Evolutionary conservation across 2,888 invertebrate genomes (phyloP).

Genomic region (Lacanobia wlatinum): DNA sequence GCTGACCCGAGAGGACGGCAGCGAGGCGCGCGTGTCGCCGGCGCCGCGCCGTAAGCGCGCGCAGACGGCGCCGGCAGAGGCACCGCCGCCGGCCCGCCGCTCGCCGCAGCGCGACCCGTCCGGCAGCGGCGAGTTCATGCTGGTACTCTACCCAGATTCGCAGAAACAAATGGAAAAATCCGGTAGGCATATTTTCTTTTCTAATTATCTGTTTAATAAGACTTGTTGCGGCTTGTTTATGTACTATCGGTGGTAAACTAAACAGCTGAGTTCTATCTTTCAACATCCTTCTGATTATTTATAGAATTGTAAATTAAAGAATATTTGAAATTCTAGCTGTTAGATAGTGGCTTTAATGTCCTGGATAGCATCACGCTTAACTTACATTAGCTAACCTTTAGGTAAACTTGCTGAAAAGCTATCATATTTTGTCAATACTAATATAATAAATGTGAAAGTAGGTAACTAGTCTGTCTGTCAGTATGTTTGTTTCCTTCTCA

Average conservation of each 20-base stretch:
- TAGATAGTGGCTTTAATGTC: not conserved
- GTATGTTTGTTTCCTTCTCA: too few species aligned
- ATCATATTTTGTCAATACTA: not conserved
- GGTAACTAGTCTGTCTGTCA: not conserved
- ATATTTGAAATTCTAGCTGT: not conserved
- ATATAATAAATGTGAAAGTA: not conserved
- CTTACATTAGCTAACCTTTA: not conserved
- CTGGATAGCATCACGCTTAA: conserved; percentile 3
- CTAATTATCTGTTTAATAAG: not conserved
- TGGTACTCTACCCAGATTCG: conserved; percentile 93
- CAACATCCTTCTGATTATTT: not conserved
- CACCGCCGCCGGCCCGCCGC: conserved; percentile 62
- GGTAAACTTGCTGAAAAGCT: not conserved
- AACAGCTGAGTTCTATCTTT: conserved; percentile 1
- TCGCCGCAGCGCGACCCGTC: conserved; percentile 56
- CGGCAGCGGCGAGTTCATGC: conserved; percentile 95
- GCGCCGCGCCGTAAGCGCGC: conserved; percentile 82
- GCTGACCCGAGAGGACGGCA: conserved; percentile 79
- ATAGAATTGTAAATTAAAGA: not conserved
- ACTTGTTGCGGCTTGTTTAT: conserved; percentile 13
- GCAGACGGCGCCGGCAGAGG: conserved; percentile 64
- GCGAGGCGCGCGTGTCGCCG: conserved; percentile 79
- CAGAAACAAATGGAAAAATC: conserved; percentile 88
- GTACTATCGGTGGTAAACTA: conserved; percentile 9
- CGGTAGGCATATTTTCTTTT: conserved; percentile 74